phyloP scores from a whole-genome alignment of 2,888 invertebrate species.

The Drosophila nigricruria region DNA sequence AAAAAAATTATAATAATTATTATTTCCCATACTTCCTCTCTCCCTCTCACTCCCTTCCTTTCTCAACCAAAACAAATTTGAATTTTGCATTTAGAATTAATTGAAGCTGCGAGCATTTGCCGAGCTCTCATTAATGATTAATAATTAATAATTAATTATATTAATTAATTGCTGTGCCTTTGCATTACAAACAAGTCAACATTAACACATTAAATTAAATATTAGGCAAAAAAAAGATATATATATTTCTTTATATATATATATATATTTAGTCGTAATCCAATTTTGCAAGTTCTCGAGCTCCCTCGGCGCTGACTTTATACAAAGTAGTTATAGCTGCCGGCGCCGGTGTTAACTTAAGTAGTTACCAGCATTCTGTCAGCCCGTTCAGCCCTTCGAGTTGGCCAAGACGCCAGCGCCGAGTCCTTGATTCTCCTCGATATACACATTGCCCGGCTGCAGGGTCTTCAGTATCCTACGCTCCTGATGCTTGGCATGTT shows the following conservation, averaged over 20 bases:
- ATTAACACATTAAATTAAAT: conserved; percentile 78
- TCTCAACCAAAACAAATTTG: conserved; percentile 46
- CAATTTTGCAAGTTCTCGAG: conserved; percentile 24
- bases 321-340: conserved; percentile 34
- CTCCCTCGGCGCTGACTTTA: conserved; percentile 22
- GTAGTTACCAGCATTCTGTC: conserved; percentile 44
- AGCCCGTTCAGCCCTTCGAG: conserved; percentile 78
- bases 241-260: conserved; percentile 20
- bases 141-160: conserved; percentile 33
- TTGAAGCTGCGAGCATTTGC: background rate
- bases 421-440: conserved; percentile 82
- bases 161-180: conserved; percentile 61
- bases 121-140: background rate
- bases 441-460: conserved; percentile 84
- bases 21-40: background rate
- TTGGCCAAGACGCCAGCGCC: conserved; percentile 36
- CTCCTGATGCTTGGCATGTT: conserved; percentile 80
- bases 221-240: conserved; percentile 56
- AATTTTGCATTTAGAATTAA: conserved; percentile 54
- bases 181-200: conserved; percentile 84
- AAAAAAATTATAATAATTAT: conserved; percentile 11
- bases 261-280: conserved; percentile 39
- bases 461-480: conserved; percentile 82
- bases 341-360: conserved; percentile 39
- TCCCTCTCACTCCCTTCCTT: background rate